Evolutionary conservation across 2,888 invertebrate genomes (phyloP).

Genomic region (Venusia cambrica): DNA sequence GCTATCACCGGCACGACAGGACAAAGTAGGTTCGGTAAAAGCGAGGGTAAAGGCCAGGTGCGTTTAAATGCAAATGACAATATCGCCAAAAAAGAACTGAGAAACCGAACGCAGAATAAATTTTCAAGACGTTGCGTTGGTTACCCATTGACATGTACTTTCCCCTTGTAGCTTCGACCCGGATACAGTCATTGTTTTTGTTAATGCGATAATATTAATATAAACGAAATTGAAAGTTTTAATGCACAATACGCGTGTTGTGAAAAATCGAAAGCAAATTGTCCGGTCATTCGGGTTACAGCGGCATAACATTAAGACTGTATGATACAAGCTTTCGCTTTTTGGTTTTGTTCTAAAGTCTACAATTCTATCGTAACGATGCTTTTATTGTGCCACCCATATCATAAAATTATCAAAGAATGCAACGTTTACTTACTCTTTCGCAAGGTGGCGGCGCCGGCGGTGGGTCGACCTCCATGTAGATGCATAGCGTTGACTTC

Average conservation of each 20-base stretch:
- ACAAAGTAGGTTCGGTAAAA: constrained; percentile 21
- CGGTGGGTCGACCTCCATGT: constrained; percentile 78
- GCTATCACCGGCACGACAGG: constrained; percentile 16
- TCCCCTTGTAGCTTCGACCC: constrained; percentile 59
- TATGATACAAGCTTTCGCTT: constrained; percentile 39
- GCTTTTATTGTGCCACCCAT: constrained; percentile 25
- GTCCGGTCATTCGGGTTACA: constrained; percentile 40
- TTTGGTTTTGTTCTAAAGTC: constrained; percentile 28
- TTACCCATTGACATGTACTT: constrained; percentile 62
- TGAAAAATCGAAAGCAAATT: constrained; percentile 64
- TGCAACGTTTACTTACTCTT: constrained; percentile 65
- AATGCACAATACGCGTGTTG: constrained; percentile 53
- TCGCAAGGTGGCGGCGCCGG: constrained; percentile 69
- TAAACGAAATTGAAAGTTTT: constrained; percentile 67
- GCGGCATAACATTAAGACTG: constrained; percentile 42
- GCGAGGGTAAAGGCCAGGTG: constrained; percentile 40
- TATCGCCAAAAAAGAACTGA: constrained; percentile 38
- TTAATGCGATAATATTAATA: constrained; percentile 66
- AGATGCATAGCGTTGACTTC: constrained; percentile 84
- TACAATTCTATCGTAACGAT: constrained; percentile 27
- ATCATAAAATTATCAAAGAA: constrained; percentile 19
- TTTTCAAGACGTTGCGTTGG: constrained; percentile 53
- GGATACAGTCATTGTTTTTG: constrained; percentile 68
- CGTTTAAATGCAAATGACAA: constrained; percentile 41
- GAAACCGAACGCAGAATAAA: constrained; percentile 40